Conservation (phyloP, 2,113 vertebrate species). For the Calonectris borealis region DNA sequence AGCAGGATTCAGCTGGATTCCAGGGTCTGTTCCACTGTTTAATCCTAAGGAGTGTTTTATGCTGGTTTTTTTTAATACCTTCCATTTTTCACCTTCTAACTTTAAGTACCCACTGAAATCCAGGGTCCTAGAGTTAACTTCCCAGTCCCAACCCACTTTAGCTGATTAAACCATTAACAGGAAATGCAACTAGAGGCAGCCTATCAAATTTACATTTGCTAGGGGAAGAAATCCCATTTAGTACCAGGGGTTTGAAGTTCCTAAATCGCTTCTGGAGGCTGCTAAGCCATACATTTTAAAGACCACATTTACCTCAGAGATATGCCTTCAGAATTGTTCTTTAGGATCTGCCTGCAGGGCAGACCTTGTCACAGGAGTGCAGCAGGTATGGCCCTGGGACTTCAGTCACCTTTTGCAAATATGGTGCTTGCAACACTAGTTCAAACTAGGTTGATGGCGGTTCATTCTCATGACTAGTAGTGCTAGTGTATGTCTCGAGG, state of each 20-base stretch:
- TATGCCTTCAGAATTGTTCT: neutral
- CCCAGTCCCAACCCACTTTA: neutral
- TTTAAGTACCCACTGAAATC: neutral
- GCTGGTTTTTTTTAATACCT: neutral
- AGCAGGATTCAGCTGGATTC: neutral
- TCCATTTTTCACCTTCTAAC: neutral
- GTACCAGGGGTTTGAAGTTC: neutral
- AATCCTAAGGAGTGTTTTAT: neutral
- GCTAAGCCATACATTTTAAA: neutral
- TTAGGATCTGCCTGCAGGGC: neutral
- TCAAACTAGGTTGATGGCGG: neutral
- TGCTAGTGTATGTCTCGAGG: fast-evolving
- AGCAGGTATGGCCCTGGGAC: neutral
- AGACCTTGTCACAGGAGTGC: neutral
- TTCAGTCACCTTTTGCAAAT: neutral
- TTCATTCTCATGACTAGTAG: neutral
- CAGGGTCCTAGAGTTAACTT: neutral
- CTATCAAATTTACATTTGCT: neutral
- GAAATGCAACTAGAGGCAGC: neutral
- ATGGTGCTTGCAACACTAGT: neutral
- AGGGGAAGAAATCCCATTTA: neutral
- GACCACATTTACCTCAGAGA: neutral
- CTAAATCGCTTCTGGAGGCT: neutral
- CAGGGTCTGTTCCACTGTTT: neutral
- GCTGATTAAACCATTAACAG: neutral